Evolutionary conservation across 2,113 vertebrate species (phyloP), one percentile per base, ranked within the genome.

Genomic region (Acanthochromis polyacanthus): DNA sequence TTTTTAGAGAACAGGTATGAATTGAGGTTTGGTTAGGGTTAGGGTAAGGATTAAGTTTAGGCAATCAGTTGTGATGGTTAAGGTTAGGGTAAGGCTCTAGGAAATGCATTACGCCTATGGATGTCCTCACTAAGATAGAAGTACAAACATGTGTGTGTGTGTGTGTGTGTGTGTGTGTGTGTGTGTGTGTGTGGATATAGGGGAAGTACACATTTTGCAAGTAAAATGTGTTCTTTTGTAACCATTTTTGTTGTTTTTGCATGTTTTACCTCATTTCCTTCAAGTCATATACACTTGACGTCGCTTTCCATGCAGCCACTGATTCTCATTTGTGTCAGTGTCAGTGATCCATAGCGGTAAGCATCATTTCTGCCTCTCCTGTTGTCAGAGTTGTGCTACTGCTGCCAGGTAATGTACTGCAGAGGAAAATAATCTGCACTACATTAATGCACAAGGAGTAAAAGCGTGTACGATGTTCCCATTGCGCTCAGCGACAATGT

Each of bases 171-270:
- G 45, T 46, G 63, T 45, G 58, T 72, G 43, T 61, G 62, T 45
- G n/a, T 30, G 51, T 32, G 46, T 57, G 36, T 25, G 53, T 57
- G 16, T 55, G 19, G 9, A 28, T 46, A n/a, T 52, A 17, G 30
- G 23, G 10, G 2, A 75, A 50, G 23, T 52, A 43, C 63, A 48
- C 14, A 25, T 57, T 70, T 90, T 85, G 38, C 71, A 64, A 85
- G 83, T 82, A 9, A 89, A 79, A 86, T 87, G 64, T 50, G 58
- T 55, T 45, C 14, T 32, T 57, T 2, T 53, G 10, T 40, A 60
- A 36, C 32, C 43, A 30, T 66, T 78, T 78, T 72, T 43, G 73
- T 61, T 43, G 68, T 76, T 72, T 90, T 85, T 85, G 67, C 71
- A 83, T 83, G 72, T 66, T 76, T 58, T 61, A 67, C 63, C 51